Base-by-base conservation (phyloP, 2,113 vertebrate species). In the Steatornis caripensis region DNA sequence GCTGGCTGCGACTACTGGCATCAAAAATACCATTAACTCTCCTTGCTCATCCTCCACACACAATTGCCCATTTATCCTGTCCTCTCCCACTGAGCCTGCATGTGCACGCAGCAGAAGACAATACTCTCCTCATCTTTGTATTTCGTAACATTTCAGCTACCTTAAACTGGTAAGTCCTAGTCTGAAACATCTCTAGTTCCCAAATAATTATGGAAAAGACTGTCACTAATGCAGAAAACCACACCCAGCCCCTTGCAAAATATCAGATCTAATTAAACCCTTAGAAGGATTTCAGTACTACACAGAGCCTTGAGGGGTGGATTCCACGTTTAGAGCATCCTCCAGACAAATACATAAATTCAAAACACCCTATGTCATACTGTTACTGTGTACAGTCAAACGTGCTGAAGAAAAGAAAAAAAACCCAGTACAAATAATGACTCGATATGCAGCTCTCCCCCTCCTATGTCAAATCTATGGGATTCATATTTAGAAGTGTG, bases 21-120 rank as follows among this genome's bases (percentile, higher is more conserved):
- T 68, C 18, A 96, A 92, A 94, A 95, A 78, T 64, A 43, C 57
- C 65, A 78, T 79, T 76, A 96, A 81, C 65, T 82, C 74, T 78
- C 45, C 70, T 85, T 96, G 65, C 61, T 82, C 53, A 82, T 76
- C 75, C 66, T 91, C 74, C 57, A 84, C 45, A 69, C 21, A 75
- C 76, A 96, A 85, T 17, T 77, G 57, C 30, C 87, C 48, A 29
- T 80, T 95, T 95, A 75, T 82, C 36, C 48, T 5, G 9, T 39
- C 57, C 43, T 68, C n/a, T 89, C 60, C 58, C 84, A 51, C 3
- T 78, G 55, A 91, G 55, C 26, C 68, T 58, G 39, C 34, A 78
- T 0, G 3, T 74, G 79, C n/a, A 36, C 27, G 75, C 53, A 76
- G 58, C 85, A 93, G 53, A 95, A 58, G 37, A 92, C 66, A 85